Percentiles rank a stretch among this genome's conserved stretches.
These are phyloP conservation scores for Eleginops maclovinus DNA, from an alignment of 2,113 vertebrate genomes.

Conservation along the genomic window DNA sequence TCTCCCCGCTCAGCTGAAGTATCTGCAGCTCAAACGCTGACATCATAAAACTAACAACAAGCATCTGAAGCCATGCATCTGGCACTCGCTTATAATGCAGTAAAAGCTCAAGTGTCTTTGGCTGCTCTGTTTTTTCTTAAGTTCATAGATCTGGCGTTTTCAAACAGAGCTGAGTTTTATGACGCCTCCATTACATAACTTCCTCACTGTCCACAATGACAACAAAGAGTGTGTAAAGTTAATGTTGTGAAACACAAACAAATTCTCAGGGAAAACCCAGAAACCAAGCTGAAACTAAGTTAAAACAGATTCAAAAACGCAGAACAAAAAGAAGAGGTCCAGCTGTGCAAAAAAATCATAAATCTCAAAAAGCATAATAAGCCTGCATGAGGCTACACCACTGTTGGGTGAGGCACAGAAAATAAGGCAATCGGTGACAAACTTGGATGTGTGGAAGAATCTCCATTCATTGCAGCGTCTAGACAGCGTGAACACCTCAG, in stretches of 20 bases:
- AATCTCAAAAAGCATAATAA: neutral
- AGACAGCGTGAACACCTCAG: constrained; percentile 63
- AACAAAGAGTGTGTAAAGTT: constrained; percentile 85
- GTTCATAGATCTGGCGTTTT: constrained; percentile 73
- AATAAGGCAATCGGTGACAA: neutral
- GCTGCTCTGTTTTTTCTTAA: constrained; percentile 75
- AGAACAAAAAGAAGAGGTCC: neutral
- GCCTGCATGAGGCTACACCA: neutral
- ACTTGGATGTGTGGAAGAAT: constrained; percentile 3
- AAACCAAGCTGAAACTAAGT: constrained; percentile 45
- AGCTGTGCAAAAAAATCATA: neutral
- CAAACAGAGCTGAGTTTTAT: constrained; percentile 76
- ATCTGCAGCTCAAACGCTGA: constrained; percentile 68
- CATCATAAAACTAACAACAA: constrained; percentile 79
- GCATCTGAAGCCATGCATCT: constrained; percentile 75
- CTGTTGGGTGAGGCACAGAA: neutral
- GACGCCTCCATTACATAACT: constrained; percentile 80
- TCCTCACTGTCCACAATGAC: constrained; percentile 74
- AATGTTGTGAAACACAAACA: constrained; percentile 83
- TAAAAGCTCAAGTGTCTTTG: constrained; percentile 70
- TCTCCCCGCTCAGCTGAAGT: constrained; percentile 52
- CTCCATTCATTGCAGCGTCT: constrained; percentile 40
- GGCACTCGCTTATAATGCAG: constrained; percentile 54
- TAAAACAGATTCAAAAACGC: constrained; percentile 44
- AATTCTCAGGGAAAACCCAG: constrained; percentile 57